phyloP scores from a whole-genome alignment of 2,888 invertebrate species.

The Caenorhabditis panamensis region DNA sequence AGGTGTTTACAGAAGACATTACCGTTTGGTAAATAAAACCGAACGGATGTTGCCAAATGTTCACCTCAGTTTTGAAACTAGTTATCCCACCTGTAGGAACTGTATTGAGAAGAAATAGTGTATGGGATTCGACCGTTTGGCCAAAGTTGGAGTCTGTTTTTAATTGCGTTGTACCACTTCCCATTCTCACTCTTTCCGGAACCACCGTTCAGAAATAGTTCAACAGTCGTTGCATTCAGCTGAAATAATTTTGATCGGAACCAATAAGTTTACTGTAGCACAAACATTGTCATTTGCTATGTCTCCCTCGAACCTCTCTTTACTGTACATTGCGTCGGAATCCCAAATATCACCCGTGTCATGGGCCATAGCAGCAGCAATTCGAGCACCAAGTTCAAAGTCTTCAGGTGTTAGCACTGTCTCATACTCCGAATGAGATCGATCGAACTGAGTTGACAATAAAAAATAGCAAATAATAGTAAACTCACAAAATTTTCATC shows the following conservation, averaged over 20 bases:
- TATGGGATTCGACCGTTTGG: constrained; percentile 78
- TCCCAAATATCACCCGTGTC: constrained; percentile 74
- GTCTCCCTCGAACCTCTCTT: constrained; percentile 80
- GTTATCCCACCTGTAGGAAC: constrained; percentile 76
- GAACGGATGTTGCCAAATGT: not conserved
- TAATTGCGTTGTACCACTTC: constrained; percentile 77
- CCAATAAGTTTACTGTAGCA: too few relatives aligned
- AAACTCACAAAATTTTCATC: constrained; percentile 61
- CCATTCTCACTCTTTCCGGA: constrained; percentile 65
- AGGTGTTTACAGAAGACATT: too few relatives aligned
- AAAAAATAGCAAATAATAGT: not conserved
- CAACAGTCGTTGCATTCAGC: constrained; percentile 77
- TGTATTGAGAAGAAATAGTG: constrained; percentile 79
- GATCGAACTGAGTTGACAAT: constrained; percentile 53
- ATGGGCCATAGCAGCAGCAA: constrained; percentile 66
- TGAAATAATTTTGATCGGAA: constrained; percentile 51
- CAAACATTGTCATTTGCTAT: constrained; percentile 79
- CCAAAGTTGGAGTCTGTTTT: constrained; percentile 80
- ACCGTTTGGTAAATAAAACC: constrained; percentile 21
- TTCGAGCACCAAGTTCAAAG: constrained; percentile 74
- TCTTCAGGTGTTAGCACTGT: constrained; percentile 79
- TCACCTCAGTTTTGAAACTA: not conserved
- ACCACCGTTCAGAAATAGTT: constrained; percentile 75
- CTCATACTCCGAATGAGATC: constrained; percentile 75
- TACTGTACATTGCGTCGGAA: constrained; percentile 80